phyloP scores from a whole-genome alignment of 1,140 invertebrate species.

The Drosophila rhopaloa region DNA sequence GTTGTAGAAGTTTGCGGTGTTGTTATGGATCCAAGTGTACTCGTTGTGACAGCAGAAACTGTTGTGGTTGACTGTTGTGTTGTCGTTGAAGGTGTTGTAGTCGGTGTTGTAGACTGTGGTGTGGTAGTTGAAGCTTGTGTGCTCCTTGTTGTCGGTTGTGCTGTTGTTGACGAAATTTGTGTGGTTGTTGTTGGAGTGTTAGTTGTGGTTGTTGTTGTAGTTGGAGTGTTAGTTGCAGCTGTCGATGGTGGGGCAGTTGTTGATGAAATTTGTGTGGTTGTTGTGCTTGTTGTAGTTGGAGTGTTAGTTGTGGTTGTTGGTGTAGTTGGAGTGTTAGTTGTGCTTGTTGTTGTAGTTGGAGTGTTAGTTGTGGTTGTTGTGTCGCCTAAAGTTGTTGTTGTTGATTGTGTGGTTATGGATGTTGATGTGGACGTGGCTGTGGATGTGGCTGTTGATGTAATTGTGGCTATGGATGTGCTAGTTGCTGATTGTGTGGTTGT shows the following conservation, averaged over 20 bases:
- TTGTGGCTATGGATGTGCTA: neutral
- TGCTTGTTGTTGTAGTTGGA: neutral
- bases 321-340: neutral
- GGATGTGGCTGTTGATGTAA: neutral
- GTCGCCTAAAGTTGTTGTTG: neutral
- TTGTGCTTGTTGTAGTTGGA: neutral
- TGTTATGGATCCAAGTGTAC: neutral
- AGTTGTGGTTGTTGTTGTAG: neutral
- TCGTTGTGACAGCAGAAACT: neutral
- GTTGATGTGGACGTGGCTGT: neutral
- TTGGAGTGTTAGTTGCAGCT: neutral
- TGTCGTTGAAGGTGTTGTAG: conserved; percentile 12
- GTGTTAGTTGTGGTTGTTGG: neutral
- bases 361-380: conserved; percentile 3
- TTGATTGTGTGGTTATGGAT: conserved; percentile 1
- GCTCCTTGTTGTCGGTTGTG: neutral
- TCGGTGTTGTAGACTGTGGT: neutral
- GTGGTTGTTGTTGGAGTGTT: conserved; percentile 7
- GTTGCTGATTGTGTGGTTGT: conserved; percentile 1
- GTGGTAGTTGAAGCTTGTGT: neutral
- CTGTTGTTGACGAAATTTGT: conserved; percentile 12
- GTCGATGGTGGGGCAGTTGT: conserved; percentile 4
- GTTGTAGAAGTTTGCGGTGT: neutral
- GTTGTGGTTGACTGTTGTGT: neutral
- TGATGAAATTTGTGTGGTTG: conserved; percentile 14